Evolutionary conservation across 2,797 vertebrate genomes (phyloP).

Genomic region (Rhadinocentrus ornatus): DNA sequence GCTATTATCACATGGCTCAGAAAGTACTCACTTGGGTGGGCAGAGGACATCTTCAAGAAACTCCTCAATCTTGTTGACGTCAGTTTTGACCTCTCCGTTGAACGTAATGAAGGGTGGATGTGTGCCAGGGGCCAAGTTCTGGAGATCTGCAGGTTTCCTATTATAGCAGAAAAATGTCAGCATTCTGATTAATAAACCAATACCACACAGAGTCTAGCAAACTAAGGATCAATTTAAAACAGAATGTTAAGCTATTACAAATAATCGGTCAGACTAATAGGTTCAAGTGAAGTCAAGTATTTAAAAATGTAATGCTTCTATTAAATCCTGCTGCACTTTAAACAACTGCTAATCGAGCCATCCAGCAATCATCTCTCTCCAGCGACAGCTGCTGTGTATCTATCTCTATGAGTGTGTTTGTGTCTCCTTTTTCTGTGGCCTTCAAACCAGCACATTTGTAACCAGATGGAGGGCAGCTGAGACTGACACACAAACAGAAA

Average conservation of each 20-base stretch:
- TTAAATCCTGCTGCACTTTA: neutral
- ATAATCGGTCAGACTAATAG: neutral
- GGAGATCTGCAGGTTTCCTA: conserved; percentile 97
- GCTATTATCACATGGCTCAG: conserved; percentile 2
- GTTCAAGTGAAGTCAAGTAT: neutral
- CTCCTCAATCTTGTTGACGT: conserved; percentile 99
- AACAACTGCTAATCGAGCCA: conserved; percentile 3
- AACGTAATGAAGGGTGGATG: conserved; percentile 98
- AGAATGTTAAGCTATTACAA: neutral
- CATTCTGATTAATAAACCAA: neutral
- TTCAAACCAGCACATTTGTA: conserved; percentile 64
- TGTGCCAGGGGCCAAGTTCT: conserved; percentile 97
- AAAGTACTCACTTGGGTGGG: conserved; percentile 92
- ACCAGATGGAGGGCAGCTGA: conserved; percentile 73
- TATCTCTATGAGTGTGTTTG: conserved; percentile 14
- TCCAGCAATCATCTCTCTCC: conserved; percentile 10
- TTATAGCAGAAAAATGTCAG: conserved; percentile 17
- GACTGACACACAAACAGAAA: conserved; percentile 60
- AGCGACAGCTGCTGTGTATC: conserved; percentile 3
- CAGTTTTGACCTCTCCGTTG: conserved; percentile 97
- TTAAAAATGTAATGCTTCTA: neutral
- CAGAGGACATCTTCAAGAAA: conserved; percentile 96
- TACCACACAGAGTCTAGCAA: neutral
- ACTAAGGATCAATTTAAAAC: neutral
- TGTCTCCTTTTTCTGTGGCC: conserved; percentile 26